Conservation (phyloP, 2,888 invertebrate species). For the Hypselothyrea guttata region DNA sequence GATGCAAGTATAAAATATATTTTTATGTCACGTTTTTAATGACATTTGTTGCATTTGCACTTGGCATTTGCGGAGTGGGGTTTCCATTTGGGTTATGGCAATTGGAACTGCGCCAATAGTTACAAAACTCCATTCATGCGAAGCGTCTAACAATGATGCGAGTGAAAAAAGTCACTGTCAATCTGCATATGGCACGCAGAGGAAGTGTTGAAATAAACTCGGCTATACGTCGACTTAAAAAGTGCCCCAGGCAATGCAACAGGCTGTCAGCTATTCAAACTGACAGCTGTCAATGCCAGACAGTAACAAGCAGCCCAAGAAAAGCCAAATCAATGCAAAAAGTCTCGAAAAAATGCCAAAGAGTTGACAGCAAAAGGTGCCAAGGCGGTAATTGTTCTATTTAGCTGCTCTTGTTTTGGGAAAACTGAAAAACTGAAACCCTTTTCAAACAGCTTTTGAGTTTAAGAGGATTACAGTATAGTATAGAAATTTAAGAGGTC, state of each 20-base stretch:
- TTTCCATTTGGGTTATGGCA: not conserved
- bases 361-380: not conserved
- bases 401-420: too few species aligned
- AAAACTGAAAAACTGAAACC: too few species aligned
- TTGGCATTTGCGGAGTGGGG: conserved; percentile 51
- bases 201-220: conserved; percentile 7
- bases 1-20: conserved; percentile 62
- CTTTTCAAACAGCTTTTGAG: too few species aligned
- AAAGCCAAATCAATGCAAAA: too few species aligned
- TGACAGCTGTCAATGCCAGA: conserved; percentile 72
- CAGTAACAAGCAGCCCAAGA: not conserved
- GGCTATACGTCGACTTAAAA: conserved; percentile 10
- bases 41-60: conserved; percentile 70
- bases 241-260: conserved; percentile 51
- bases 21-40: conserved; percentile 74
- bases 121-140: not conserved
- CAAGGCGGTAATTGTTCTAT: not conserved
- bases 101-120: not conserved
- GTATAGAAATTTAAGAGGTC: too few species aligned
- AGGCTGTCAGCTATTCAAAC: conserved; percentile 65
- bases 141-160: not conserved
- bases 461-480: too few species aligned
- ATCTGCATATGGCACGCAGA: not conserved
- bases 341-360: not conserved
- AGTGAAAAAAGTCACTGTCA: not conserved